These are phyloP conservation scores for Andrena praecox DNA, from an alignment of 2,888 invertebrate genomes.

Conservation along the genomic window DNA sequence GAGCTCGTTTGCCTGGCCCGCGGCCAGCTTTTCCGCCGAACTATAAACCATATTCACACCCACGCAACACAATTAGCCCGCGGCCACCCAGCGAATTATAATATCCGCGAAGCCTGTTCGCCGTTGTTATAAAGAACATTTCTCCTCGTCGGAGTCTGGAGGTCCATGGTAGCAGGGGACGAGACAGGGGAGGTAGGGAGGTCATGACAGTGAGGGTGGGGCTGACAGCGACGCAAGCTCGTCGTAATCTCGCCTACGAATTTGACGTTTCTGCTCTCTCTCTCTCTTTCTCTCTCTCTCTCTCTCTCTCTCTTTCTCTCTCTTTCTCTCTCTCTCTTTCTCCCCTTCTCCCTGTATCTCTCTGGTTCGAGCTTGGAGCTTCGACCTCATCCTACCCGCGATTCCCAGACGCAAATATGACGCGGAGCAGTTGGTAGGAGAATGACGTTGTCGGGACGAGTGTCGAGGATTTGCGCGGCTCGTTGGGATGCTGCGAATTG, in stretches of 20 bases:
- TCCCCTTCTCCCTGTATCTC: constrained; percentile 16
- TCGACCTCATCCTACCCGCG: constrained; percentile 12
- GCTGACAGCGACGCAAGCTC: constrained; percentile 53
- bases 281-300: constrained; percentile 14
- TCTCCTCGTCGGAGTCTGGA: constrained; percentile 2
- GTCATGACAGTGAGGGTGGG: not conserved
- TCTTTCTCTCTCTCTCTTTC: not conserved
- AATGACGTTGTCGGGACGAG: constrained; percentile 14
- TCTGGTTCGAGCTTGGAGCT: constrained; percentile 19
- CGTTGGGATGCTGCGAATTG: constrained; percentile 19
- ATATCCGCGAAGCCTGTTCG: constrained; percentile 68
- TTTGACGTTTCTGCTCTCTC: constrained; percentile 7
- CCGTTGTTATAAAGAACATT: constrained; percentile 16
- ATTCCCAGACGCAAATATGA: constrained; percentile 53
- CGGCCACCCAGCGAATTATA: constrained; percentile 80
- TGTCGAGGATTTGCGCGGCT: constrained; percentile 26
- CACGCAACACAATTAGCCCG: constrained; percentile 83
- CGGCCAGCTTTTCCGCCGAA: constrained; percentile 83
- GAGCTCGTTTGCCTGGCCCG: constrained; percentile 83
- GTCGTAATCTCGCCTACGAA: constrained; percentile 48
- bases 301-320: constrained; percentile 15
- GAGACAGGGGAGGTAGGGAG: not conserved
- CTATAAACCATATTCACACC: constrained; percentile 84
- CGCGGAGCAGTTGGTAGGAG: constrained; percentile 23
- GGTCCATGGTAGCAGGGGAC: not conserved